phyloP scores from a whole-genome alignment of 64 coral and sea anemone species.

The Pocillopora verrucosa region DNA sequence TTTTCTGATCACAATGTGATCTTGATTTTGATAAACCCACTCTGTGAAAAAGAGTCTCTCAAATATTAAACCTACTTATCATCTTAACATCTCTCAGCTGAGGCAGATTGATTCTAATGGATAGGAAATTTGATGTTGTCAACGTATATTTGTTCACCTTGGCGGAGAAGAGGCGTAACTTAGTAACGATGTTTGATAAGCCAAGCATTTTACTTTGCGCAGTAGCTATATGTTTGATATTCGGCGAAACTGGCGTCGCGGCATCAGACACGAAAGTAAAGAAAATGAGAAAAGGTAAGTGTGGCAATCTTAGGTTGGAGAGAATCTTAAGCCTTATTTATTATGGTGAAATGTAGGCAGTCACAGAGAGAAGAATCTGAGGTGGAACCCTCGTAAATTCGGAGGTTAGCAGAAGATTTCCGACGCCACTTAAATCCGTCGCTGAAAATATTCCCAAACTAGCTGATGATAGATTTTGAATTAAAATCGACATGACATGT shows the following conservation, averaged over 20 bases:
- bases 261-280: not conserved
- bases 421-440: too few species aligned
- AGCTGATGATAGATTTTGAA: too few species aligned
- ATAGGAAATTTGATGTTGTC: not conserved
- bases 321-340: not conserved
- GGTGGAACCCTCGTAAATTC: too few species aligned
- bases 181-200: not conserved
- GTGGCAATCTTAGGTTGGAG: not conserved
- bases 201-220: not conserved
- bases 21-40: not conserved
- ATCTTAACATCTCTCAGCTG: not conserved
- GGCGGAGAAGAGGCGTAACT: slow-evolving; percentile 1
- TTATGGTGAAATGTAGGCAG: not conserved
- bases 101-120: slow-evolving; percentile 5
- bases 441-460: too few species aligned
- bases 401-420: too few species aligned
- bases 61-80: slow-evolving; percentile 9
- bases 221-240: not conserved
- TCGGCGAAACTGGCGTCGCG: not conserved
- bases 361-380: too few species aligned
- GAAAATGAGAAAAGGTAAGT: slow-evolving; percentile 37
- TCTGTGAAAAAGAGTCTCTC: not conserved
- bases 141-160: not conserved
- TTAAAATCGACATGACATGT: too few species aligned
- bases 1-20: not conserved